phyloP scores from a whole-genome alignment of 2,888 invertebrate genomes.

The Boloria euphrosyne region DNA sequence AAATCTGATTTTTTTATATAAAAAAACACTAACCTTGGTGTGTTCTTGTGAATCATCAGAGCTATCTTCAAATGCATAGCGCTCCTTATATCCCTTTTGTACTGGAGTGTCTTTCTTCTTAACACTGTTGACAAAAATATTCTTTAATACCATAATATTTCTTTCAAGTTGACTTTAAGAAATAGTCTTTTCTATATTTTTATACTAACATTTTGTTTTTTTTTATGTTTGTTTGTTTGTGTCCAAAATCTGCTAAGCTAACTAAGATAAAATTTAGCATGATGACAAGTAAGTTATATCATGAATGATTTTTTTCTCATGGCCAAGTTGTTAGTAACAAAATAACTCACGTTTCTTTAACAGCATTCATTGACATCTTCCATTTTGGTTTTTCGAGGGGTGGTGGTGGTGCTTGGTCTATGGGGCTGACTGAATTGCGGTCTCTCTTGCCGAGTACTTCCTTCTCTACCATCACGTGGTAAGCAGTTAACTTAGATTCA shows the following conservation, averaged over 20 bases:
- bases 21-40: conserved; percentile 55
- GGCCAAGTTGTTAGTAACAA: background rate
- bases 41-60: conserved; percentile 75
- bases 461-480: conserved; percentile 90
- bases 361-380: conserved; percentile 87
- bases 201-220: no score
- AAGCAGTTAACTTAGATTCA: conserved; percentile 89
- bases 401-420: conserved; percentile 75
- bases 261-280: no score
- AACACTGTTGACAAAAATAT: conserved; percentile 62
- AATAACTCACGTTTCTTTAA: conserved; percentile 75
- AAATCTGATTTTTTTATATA: no score
- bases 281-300: no score
- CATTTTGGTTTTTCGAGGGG: conserved; percentile 83
- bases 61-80: conserved; percentile 75
- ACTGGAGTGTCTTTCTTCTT: conserved; percentile 83
- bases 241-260: no score
- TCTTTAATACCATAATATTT: conserved; percentile 11
- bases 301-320: no score
- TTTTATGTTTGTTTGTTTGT: no score
- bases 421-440: conserved; percentile 64
- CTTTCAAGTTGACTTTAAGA: no score
- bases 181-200: no score
- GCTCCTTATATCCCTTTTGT: conserved; percentile 81
- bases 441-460: conserved; percentile 77